Base-by-base conservation (phyloP, 2,113 vertebrate species). In the Genyomyrus donnyi region DNA sequence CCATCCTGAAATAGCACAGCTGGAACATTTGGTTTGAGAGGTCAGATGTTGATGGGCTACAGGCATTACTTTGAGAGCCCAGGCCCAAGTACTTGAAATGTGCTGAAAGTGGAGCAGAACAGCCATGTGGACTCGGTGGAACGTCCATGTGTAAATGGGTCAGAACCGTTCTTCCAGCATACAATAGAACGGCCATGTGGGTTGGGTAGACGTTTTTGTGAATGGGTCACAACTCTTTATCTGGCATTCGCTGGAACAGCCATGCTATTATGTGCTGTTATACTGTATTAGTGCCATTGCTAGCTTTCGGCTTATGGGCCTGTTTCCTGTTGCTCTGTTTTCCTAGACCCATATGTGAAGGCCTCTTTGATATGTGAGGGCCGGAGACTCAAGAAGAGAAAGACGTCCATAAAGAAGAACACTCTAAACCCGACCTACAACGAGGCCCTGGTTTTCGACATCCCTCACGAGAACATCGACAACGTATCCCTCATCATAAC, bases 361-460 rank as follows among this genome's bases (percentile, higher is more conserved):
- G 98, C 97, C 45, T 98, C 98, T 85, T 95, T 98, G 93, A 96
- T 98, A 92, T 97, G 97, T 7, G 98, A 98, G 83, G 97, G 97
- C 42, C 96, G 98, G 56, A 94, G 98, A 90, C 94, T 98, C 93
- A 98, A 98, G 94, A 98, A 98, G 93, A 96, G 97, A 93, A 98
- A 98, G 95, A 98, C 97, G 0, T 98, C 97, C 91, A 98, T 98
- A 92, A 98, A 98, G 94, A 98, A 98, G 95, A 98, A 98, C 94
- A 98, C 98, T 0, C 95, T 98, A 92, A 98, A 98, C 93, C 98
- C 98, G 89, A 97, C 96, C 1, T 98, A 98, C 94, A 98, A 98
- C 7, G 97, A 98, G 93, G 98, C 98, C 0, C 96, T 98, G 62
- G 97, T 98, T 91, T 98, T 98, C 89, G 98, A 98, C 93, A 97